Conservation (phyloP, 1,140 invertebrate species). For the Aphis craccivora region DNA sequence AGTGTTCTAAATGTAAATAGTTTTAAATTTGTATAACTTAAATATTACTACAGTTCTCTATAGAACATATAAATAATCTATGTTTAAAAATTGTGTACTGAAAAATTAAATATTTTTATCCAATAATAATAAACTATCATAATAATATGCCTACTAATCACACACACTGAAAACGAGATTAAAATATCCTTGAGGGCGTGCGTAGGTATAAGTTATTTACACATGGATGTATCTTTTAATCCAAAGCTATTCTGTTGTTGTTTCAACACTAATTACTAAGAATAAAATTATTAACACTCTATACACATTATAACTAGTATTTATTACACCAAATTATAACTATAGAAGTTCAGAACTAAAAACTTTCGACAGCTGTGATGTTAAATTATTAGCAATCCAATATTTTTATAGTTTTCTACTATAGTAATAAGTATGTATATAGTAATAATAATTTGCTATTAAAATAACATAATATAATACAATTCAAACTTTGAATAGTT, state of each 20-base stretch:
- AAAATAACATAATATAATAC: neutral
- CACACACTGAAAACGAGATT: neutral
- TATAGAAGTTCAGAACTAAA: neutral
- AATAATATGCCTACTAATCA: neutral
- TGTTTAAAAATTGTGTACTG: neutral
- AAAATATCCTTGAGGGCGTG: neutral
- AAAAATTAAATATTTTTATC: neutral
- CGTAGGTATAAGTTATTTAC: neutral
- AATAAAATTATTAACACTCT: neutral
- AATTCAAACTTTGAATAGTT: neutral
- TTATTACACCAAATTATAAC: neutral
- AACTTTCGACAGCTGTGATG: neutral
- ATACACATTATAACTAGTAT: neutral
- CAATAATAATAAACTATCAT: neutral
- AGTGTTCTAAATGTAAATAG: no score
- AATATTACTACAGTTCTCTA: neutral
- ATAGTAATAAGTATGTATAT: neutral
- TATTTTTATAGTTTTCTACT: neutral
- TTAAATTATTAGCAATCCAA: neutral
- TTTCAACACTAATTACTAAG: neutral
- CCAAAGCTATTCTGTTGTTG: neutral
- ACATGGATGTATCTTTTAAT: neutral
- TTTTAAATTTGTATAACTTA: no score
- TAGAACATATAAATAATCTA: no score
- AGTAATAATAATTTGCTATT: neutral